A percentile compares a stretch with the other conserved stretches of the same genome.
Conservation (phyloP, 2,797 vertebrate species). For the Lepidocolaptes lacrymiger region DNA sequence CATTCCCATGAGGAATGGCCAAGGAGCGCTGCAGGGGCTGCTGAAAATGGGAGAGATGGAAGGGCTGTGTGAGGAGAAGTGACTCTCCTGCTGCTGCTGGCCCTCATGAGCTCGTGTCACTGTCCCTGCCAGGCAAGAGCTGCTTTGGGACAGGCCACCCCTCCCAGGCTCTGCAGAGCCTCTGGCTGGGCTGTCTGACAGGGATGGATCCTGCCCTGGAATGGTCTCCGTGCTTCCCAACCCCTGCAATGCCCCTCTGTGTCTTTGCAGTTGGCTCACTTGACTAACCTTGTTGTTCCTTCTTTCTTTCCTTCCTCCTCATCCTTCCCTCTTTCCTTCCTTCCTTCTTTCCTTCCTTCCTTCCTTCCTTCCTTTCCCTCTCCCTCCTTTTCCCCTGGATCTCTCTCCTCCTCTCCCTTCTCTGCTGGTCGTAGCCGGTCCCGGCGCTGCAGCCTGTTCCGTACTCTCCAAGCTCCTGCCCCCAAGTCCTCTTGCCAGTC, state of each 20-base stretch:
- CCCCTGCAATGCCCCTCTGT: background rate
- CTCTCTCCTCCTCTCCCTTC: background rate
- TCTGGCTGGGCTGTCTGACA: background rate
- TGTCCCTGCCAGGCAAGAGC: background rate
- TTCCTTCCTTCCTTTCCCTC: background rate
- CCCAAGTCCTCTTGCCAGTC: constrained; percentile 99
- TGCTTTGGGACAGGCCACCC: background rate
- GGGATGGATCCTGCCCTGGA: background rate
- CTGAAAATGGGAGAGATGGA: background rate
- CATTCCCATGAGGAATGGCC: background rate
- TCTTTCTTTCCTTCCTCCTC: constrained; percentile 59
- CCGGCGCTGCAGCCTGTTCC: constrained; percentile 93
- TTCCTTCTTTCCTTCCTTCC: constrained; percentile 8
- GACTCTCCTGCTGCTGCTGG: background rate
- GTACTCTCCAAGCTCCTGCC: constrained; percentile 95
- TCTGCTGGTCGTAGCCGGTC: constrained; percentile 85
- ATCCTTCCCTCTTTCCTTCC: background rate
- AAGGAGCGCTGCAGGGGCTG: background rate
- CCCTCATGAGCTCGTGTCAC: background rate
- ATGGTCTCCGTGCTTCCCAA: background rate
- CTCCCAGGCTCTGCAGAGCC: background rate
- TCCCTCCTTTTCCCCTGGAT: background rate
- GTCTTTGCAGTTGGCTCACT: constrained; percentile 21
- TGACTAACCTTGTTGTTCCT: constrained; percentile 76
- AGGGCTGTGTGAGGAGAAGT: background rate